Evolutionary conservation across 2,888 invertebrate species (phyloP).

Genomic region (Muscina levida): DNA sequence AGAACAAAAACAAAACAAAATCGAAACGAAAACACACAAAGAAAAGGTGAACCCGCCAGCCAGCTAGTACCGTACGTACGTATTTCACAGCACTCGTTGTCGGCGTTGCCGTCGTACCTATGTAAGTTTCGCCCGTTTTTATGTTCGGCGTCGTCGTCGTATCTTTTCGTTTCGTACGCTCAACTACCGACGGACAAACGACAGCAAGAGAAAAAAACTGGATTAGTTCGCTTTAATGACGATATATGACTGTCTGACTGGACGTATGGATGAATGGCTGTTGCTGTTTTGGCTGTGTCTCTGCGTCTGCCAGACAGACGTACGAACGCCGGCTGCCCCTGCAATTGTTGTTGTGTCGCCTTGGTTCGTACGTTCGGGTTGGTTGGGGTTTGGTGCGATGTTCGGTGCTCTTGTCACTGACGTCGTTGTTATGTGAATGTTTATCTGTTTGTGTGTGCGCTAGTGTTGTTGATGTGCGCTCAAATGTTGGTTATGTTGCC

Average conservation of each 20-base stretch:
- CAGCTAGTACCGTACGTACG: slow-evolving; percentile 28
- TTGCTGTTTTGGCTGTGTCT: slow-evolving; percentile 48
- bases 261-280: slow-evolving; percentile 68
- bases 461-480: slow-evolving; percentile 8
- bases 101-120: not conserved
- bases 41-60: slow-evolving; percentile 36
- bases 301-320: slow-evolving; percentile 40
- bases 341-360: slow-evolving; percentile 3
- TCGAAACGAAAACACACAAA: not conserved
- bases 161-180: not conserved
- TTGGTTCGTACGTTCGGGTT: slow-evolving; percentile 30
- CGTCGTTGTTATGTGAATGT: slow-evolving; percentile 13
- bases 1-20: slow-evolving; percentile 10
- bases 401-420: not conserved
- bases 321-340: slow-evolving; percentile 19
- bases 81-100: not conserved
- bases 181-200: slow-evolving; percentile 49
- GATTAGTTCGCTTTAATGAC: slow-evolving; percentile 74
- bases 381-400: slow-evolving; percentile 35
- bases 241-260: slow-evolving; percentile 73
- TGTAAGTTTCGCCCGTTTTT: slow-evolving; percentile 3
- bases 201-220: slow-evolving; percentile 60
- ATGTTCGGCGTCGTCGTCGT: not conserved
- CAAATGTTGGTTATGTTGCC: slow-evolving; percentile 36
- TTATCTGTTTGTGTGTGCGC: not conserved